Conservation (phyloP, 2,113 vertebrate genomes). For the Ginglymostoma cirratum region DNA sequence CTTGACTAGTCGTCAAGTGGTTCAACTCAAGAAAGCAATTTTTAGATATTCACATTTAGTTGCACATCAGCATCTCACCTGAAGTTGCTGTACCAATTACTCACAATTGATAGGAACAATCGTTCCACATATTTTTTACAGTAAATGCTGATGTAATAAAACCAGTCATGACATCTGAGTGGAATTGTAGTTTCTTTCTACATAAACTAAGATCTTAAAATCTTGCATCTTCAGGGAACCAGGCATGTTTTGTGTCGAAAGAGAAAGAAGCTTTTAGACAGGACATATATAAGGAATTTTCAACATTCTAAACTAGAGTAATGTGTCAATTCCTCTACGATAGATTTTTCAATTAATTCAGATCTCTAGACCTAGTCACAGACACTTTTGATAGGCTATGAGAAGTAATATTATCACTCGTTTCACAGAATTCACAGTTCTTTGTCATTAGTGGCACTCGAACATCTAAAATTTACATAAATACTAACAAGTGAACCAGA, state of each 20-base stretch:
- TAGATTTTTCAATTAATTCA: neutral
- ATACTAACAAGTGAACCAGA: neutral
- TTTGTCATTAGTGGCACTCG: neutral
- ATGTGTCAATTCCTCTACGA: neutral
- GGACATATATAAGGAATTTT: neutral
- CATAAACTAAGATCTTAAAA: neutral
- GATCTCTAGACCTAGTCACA: neutral
- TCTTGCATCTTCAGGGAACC: neutral
- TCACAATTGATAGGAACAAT: neutral
- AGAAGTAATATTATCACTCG: neutral
- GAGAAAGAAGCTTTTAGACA: neutral
- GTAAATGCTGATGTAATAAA: neutral
- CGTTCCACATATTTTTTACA: neutral
- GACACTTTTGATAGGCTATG: neutral
- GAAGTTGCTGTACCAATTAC: neutral
- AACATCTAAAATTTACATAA: neutral
- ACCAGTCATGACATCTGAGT: neutral
- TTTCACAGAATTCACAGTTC: neutral
- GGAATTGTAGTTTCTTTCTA: neutral
- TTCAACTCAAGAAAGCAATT: neutral
- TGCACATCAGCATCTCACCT: neutral
- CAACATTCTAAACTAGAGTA: neutral
- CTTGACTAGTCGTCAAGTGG: neutral
- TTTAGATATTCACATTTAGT: neutral
- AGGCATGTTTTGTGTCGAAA: neutral